A percentile compares a stretch with the other conserved stretches of the same genome.
phyloP scores from a whole-genome alignment of 2,888 invertebrate genomes.

The Drosophila colorata region DNA sequence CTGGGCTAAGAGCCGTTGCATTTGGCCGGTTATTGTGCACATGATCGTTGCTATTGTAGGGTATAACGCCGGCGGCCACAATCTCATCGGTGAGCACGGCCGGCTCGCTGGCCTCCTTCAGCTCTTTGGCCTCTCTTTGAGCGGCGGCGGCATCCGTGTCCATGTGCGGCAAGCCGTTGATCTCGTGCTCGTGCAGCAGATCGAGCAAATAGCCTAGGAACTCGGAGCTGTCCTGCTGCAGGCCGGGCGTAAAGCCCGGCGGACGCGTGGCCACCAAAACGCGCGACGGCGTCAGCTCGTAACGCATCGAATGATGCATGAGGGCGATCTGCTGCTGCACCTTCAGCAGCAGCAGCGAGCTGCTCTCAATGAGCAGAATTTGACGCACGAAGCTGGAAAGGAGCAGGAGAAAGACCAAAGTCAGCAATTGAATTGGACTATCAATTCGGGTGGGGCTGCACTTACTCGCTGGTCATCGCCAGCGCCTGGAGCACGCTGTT shows the following conservation, averaged over 20 bases:
- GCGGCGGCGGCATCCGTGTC: slow-evolving; percentile 8
- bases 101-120: slow-evolving; percentile 12
- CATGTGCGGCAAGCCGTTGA: slow-evolving; percentile 49
- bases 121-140: slow-evolving; percentile 20
- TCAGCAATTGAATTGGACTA: not conserved
- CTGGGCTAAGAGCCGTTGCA: slow-evolving; percentile 14
- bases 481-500: slow-evolving; percentile 94
- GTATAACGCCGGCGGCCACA: slow-evolving; percentile 60
- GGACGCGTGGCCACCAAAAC: slow-evolving; percentile 91
- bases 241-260: slow-evolving; percentile 90
- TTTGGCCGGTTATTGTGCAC: slow-evolving; percentile 25
- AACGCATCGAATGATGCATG: slow-evolving; percentile 89
- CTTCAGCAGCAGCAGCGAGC: slow-evolving; percentile 87
- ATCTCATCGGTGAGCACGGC: slow-evolving; percentile 48
- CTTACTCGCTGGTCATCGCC: slow-evolving; percentile 91
- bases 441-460: slow-evolving; percentile 43
- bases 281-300: slow-evolving; percentile 90
- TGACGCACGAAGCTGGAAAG: slow-evolving; percentile 88
- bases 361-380: slow-evolving; percentile 87
- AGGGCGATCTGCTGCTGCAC: slow-evolving; percentile 91
- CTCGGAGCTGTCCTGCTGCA: slow-evolving; percentile 96
- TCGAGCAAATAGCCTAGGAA: slow-evolving; percentile 89
- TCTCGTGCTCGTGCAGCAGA: slow-evolving; percentile 90
- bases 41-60: slow-evolving; percentile 61
- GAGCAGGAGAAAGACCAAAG: too few relatives aligned